Base-by-base conservation (phyloP, 2,113 vertebrate species). In the Propithecus coquereli region DNA sequence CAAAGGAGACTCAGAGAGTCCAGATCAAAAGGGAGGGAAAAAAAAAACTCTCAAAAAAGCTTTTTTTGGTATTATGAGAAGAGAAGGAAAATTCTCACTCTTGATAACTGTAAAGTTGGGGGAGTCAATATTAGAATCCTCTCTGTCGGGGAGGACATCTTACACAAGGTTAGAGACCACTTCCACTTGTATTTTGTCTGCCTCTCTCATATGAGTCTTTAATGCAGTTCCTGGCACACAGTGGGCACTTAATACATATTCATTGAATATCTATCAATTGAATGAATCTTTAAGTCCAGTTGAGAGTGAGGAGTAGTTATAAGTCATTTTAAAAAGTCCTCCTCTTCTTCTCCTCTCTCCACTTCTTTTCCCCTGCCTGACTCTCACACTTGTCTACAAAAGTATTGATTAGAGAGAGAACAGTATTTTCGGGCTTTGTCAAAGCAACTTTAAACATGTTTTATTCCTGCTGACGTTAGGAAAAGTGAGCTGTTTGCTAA, bases 51-150 rank as follows among this genome's bases (percentile, higher is more conserved):
- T 63, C 2, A 70, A 25, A 73, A 77, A 45, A 59, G n/a, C 59
- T 25, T 27, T 25, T 23, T 61, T 57, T 8, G 32, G 34, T 57
- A 25, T 70, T 1, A 14, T 37, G 73, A 87, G 8, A 82, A 92
- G 18, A 93, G 66, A 66, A 85, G 47, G 50, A 88, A 43, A 95
- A 59, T 40, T 43, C 11, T 94, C 32, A 30, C 8, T 95, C 32
- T 90, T 82, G 77, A 63, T 80, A 83, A 47, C 52, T 59, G 52
- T 87, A 74, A 90, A 73, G 17, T 54, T 87, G 43, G 23, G 30
- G 4, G 20, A 84, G n/a, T n/a, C 54, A n/a, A 43, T 57, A 66
- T 73, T 47, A 50, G 40, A 88, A 61, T 47, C 6, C 12, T 80
- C 12, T 57, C 20, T 16, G 25, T 9, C 57, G 25, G 25, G 8